Percentiles rank a stretch among this genome's conserved stretches.
Evolutionary conservation across 2,888 invertebrate species (phyloP).

Genomic region (Lysandra coridon): DNA sequence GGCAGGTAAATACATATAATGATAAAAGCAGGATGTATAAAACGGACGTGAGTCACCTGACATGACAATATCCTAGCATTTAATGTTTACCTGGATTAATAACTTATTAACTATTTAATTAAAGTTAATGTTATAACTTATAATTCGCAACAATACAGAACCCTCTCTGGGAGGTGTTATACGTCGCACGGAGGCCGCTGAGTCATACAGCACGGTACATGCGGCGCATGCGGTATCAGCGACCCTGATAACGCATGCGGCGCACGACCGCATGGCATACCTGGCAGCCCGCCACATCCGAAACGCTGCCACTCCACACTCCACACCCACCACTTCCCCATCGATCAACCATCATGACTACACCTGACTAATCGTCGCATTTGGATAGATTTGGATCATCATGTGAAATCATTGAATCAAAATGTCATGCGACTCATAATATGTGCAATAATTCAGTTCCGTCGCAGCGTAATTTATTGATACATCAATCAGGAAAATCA

Average conservation of each 20-base stretch:
- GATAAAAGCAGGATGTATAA: no score
- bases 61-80: no score
- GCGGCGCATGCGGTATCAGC: background rate
- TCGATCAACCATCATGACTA: background rate
- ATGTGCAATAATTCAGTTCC: background rate
- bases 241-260: background rate
- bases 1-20: no score
- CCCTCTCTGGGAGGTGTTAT: background rate
- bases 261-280: background rate
- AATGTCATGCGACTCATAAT: background rate
- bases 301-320: background rate
- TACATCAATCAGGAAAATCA: background rate
- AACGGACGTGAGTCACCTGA: no score
- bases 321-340: background rate
- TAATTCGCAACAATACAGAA: background rate
- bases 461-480: background rate
- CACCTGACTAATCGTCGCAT: background rate
- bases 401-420: background rate
- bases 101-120: no score
- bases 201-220: background rate
- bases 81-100: no score
- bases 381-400: background rate
- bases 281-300: constrained; percentile 5
- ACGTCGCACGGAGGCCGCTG: background rate
- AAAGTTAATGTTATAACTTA: no score